Evolutionary conservation across 30 jellyfish, hydroid and myxozoan species (phyloP).

Genomic region (Chironex yamaguchii): DNA sequence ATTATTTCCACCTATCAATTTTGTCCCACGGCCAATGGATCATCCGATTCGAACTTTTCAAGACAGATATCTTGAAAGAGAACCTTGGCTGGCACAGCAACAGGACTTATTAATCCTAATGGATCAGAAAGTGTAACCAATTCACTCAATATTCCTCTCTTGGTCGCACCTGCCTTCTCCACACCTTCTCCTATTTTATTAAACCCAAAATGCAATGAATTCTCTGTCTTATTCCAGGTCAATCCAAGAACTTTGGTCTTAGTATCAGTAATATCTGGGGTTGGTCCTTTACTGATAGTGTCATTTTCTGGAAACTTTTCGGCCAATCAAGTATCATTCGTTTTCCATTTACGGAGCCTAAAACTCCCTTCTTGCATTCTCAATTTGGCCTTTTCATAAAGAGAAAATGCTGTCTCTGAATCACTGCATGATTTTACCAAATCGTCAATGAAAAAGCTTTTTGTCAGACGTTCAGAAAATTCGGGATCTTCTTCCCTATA

Average conservation of each 20-base stretch:
- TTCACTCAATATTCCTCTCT: neutral
- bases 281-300: no score
- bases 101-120: conserved; percentile 9
- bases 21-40: neutral
- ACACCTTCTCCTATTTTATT: neutral
- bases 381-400: conserved; percentile 30
- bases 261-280: neutral
- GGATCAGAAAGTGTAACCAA: conserved; percentile 23
- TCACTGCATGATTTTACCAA: neutral
- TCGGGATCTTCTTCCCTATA: conserved; percentile 46
- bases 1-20: neutral
- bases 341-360: conserved; percentile 49
- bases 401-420: neutral
- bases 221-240: neutral
- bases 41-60: conserved; percentile 29
- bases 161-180: neutral
- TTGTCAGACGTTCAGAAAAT: conserved; percentile 19
- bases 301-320: no score
- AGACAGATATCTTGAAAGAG: conserved; percentile 2
- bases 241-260: conserved; percentile 20
- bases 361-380: conserved; percentile 60
- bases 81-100: neutral
- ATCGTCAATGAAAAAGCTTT: conserved; percentile 25
- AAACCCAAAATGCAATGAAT: conserved; percentile 2
- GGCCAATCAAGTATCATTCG: conserved; percentile 4